phyloP scores from a whole-genome alignment of 2,888 invertebrate species.

The Allophyes oxyacanthae region DNA sequence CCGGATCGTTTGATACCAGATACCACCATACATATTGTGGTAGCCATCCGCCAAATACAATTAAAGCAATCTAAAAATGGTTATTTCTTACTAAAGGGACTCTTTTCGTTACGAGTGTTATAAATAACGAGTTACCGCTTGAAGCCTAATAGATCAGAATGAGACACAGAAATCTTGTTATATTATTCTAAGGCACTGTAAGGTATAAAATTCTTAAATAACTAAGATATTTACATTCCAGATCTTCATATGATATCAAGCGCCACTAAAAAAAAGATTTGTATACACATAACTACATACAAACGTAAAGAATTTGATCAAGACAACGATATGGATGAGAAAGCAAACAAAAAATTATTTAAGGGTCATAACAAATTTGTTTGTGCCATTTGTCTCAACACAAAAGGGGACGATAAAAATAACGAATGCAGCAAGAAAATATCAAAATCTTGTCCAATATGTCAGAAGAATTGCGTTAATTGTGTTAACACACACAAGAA shows the following conservation, averaged over 20 bases:
- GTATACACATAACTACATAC: conserved; percentile 75
- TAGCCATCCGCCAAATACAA: no score
- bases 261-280: conserved; percentile 62
- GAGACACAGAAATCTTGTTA: no score
- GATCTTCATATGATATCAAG: conserved; percentile 71
- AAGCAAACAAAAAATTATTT: conserved; percentile 37
- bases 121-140: no score
- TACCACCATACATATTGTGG: no score
- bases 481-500: conserved; percentile 21
- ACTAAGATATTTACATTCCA: conserved; percentile 22
- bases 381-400: conserved; percentile 76
- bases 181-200: no score
- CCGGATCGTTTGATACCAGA: no score
- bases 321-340: conserved; percentile 49
- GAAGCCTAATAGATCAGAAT: no score
- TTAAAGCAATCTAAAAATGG: no score
- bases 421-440: conserved; percentile 49
- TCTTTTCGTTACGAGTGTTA: no score
- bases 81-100: no score
- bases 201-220: no score
- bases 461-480: conserved; percentile 53
- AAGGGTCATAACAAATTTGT: conserved; percentile 62
- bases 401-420: conserved; percentile 36
- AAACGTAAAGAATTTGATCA: conserved; percentile 39
- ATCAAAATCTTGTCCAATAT: conserved; percentile 61